phyloP scores from a whole-genome alignment of 2,797 vertebrate genomes.

The Molossus alvarezi region DNA sequence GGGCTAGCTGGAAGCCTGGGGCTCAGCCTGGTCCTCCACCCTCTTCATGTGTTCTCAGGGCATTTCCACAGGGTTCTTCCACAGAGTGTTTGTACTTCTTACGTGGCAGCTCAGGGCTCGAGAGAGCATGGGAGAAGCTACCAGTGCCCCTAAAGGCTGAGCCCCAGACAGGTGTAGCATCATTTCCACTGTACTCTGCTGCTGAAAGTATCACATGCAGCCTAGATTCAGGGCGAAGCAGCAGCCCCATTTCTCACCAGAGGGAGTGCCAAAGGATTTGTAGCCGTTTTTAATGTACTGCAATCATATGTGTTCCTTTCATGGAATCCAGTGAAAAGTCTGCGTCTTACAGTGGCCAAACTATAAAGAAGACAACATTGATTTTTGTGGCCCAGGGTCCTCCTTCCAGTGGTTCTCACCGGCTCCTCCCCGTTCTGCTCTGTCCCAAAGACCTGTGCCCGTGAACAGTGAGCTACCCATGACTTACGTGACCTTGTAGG shows the following conservation, averaged over 20 bases:
- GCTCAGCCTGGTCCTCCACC: background rate
- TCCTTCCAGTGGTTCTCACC: background rate
- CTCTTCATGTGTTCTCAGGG: background rate
- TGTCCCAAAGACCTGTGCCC: background rate
- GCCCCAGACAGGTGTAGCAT: background rate
- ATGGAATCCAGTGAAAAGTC: background rate
- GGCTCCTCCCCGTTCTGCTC: background rate
- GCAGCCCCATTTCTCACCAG: background rate
- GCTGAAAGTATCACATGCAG: background rate
- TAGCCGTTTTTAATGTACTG: background rate
- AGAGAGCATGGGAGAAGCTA: background rate
- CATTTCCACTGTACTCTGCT: background rate
- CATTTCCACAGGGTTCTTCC: background rate
- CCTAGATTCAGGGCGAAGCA: background rate
- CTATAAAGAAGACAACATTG: background rate
- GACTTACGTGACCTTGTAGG: background rate
- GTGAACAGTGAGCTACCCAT: background rate
- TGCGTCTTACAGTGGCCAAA: background rate
- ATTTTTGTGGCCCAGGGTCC: background rate
- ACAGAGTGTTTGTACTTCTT: background rate
- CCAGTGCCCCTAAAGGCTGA: background rate
- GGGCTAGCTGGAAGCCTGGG: background rate
- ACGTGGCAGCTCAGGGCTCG: background rate
- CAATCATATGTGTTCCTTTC: fast-evolving
- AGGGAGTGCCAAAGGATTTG: background rate